These are phyloP conservation scores for Etia nguti DNA, from an alignment of 2,113 vertebrate genomes.

Conservation along the genomic window DNA sequence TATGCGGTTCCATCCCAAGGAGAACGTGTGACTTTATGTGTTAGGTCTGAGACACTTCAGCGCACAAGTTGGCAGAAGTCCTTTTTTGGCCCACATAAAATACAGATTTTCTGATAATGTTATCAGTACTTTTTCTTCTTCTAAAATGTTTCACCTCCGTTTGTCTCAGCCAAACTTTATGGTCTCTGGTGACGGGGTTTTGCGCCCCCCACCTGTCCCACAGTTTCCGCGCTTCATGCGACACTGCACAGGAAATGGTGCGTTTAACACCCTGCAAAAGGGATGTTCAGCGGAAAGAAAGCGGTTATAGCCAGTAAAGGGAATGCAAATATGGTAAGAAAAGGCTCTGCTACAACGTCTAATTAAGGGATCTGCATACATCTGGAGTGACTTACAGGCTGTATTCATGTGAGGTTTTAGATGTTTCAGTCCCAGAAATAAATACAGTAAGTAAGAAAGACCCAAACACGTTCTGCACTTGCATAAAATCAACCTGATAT, in stretches of 20 bases:
- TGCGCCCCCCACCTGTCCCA: slow-evolving; percentile 29
- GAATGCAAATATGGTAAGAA: neutral
- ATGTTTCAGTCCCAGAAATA: neutral
- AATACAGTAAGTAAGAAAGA: neutral
- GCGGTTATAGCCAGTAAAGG: neutral
- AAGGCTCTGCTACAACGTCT: neutral
- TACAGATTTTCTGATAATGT: neutral
- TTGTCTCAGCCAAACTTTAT: neutral
- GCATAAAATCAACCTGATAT: neutral
- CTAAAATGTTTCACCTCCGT: neutral
- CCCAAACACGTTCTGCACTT: neutral
- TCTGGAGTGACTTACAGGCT: neutral
- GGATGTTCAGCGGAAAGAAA: neutral
- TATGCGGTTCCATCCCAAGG: neutral
- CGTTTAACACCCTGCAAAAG: slow-evolving; percentile 1
- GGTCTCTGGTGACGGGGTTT: neutral
- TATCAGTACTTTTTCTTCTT: neutral
- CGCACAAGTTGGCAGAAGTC: neutral
- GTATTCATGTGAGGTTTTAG: neutral
- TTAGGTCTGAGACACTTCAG: neutral
- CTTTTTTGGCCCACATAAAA: neutral
- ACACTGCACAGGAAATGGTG: slow-evolving; percentile 15
- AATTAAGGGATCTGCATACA: neutral
- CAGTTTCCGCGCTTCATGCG: neutral
- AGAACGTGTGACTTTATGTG: neutral